phyloP scores from a whole-genome alignment of 2,888 invertebrate species.

The Agrochola circellaris region DNA sequence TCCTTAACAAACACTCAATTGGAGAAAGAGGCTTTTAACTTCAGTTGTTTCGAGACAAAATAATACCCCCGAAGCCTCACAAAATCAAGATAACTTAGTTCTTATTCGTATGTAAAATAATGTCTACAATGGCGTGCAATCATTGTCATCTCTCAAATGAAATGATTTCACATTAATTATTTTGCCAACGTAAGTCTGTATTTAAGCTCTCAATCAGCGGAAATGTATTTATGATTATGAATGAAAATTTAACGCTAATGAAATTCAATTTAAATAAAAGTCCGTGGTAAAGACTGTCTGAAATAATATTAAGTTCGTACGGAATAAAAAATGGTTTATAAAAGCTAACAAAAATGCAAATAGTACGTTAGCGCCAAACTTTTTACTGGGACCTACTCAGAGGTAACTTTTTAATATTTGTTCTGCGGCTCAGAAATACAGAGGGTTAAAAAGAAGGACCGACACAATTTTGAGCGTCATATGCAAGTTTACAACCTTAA shows the following conservation, averaged over 20 bases:
- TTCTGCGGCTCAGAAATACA: neutral
- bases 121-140: neutral
- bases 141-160: neutral
- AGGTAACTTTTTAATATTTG: neutral
- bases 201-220: slow-evolving; percentile 37
- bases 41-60: slow-evolving; percentile 5
- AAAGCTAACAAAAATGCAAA: neutral
- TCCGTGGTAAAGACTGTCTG: neutral
- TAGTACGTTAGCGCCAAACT: neutral
- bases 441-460: too few relatives aligned
- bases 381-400: neutral
- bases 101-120: neutral
- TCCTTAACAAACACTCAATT: neutral
- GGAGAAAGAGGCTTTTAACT: slow-evolving; percentile 22
- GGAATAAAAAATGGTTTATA: neutral
- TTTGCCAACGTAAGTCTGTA: slow-evolving; percentile 17
- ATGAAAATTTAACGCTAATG: slow-evolving; percentile 12
- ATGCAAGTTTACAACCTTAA: too few relatives aligned
- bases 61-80: neutral
- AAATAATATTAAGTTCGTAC: neutral
- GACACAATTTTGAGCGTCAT: too few relatives aligned
- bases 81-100: slow-evolving; percentile 13
- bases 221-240: slow-evolving; percentile 15
- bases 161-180: slow-evolving; percentile 29
- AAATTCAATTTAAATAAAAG: slow-evolving; percentile 10